Conservation (phyloP, 2,888 invertebrate genomes). For the Homarus gammarus region DNA sequence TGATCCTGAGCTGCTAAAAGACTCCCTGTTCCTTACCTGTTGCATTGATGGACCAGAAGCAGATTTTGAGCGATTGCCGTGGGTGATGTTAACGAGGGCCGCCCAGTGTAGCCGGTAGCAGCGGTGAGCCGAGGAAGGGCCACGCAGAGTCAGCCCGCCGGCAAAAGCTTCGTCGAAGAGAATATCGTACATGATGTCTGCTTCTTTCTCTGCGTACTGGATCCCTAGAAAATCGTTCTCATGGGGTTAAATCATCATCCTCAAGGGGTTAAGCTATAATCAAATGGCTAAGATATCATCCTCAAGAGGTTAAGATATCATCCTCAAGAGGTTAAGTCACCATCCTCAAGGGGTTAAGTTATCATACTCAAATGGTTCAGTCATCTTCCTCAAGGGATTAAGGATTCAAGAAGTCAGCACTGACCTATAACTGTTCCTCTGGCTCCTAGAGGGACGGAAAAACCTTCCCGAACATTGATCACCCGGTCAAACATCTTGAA, state of each 20-base stretch:
- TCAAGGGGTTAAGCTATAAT: too few species aligned
- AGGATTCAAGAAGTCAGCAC: background rate
- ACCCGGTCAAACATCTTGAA: conserved; percentile 90
- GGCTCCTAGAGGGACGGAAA: conserved; percentile 89
- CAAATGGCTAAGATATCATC: too few species aligned
- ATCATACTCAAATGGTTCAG: too few species aligned
- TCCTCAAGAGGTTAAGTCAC: too few species aligned
- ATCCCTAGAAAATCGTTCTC: conserved; percentile 80
- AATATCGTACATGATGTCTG: conserved; percentile 86
- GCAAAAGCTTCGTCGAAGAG: conserved; percentile 89
- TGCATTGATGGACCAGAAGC: background rate
- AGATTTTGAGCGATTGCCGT: conserved; percentile 79
- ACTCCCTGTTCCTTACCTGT: background rate
- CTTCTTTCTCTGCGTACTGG: conserved; percentile 81
- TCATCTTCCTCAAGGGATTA: too few species aligned
- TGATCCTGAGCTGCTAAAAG: too few species aligned
- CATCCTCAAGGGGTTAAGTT: too few species aligned
- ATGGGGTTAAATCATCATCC: too few species aligned
- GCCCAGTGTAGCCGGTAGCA: conserved; percentile 82
- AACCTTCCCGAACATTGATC: conserved; percentile 87
- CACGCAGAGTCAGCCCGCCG: conserved; percentile 83
- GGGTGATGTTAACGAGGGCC: conserved; percentile 83
- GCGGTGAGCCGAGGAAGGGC: conserved; percentile 80
- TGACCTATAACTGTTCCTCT: conserved; percentile 91
- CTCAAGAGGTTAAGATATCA: too few species aligned